A percentile compares a stretch with the other conserved stretches of the same genome.
phyloP scores from a whole-genome alignment of 2,797 vertebrate genomes.

The Linurgus olivaceus region DNA sequence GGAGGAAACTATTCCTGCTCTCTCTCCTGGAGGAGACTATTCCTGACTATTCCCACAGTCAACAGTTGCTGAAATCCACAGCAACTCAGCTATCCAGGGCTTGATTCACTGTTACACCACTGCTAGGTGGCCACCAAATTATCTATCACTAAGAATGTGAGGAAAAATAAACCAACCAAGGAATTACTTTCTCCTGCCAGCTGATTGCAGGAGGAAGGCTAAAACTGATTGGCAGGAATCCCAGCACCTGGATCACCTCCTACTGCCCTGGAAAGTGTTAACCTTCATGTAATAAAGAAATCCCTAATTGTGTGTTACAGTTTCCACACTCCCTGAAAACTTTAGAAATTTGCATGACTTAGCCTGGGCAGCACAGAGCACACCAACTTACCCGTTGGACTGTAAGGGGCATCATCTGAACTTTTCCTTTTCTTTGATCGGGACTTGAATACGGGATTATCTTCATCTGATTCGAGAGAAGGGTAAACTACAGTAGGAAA shows the following conservation, averaged over 20 bases:
- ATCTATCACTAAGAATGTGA: neutral
- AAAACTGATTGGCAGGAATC: neutral
- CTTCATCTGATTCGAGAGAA: conserved; percentile 96
- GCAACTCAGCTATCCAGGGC: neutral
- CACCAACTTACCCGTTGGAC: conserved; percentile 86
- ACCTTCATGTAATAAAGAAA: neutral
- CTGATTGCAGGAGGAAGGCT: neutral
- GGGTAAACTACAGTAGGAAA: conserved; percentile 85
- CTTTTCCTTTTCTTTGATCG: conserved; percentile 98
- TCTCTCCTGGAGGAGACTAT: neutral
- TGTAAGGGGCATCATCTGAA: conserved; percentile 95
- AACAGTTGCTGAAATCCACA: neutral
- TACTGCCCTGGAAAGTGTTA: neutral
- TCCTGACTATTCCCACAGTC: neutral
- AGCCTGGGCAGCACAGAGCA: neutral
- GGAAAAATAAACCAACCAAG: neutral
- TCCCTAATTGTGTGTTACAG: neutral
- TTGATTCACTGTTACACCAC: neutral
- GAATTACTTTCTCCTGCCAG: neutral
- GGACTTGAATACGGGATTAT: conserved; percentile 98
- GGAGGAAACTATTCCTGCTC: neutral
- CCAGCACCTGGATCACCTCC: neutral
- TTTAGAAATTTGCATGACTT: neutral
- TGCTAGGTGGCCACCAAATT: neutral
- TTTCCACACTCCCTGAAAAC: neutral